phyloP scores from a whole-genome alignment of 35 echinoderm and acorn worm species.

The Apostichopus parvimensis region DNA sequence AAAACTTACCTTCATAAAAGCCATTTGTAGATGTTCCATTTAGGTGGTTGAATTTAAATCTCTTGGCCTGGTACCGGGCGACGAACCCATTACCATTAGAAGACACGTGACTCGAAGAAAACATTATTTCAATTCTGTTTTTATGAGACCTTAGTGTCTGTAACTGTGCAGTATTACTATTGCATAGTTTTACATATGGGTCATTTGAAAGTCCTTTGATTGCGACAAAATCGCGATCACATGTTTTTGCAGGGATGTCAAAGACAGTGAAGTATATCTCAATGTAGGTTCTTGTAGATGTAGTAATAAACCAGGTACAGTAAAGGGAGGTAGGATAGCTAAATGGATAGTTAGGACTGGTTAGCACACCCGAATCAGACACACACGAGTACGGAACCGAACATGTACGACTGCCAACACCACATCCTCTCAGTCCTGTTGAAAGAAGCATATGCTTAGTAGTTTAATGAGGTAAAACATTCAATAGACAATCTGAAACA shows the following conservation, averaged over 20 bases:
- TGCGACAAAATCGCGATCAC: not conserved
- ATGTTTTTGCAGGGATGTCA: conserved; percentile 53
- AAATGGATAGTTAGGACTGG: conserved; percentile 70
- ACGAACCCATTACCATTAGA: conserved; percentile 20
- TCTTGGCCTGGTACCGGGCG: conserved; percentile 52
- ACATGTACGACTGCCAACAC: conserved; percentile 53
- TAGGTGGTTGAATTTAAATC: conserved; percentile 9
- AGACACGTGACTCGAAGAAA: not conserved
- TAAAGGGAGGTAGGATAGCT: conserved; percentile 26
- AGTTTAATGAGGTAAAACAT: not conserved
- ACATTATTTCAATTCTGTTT: conserved; percentile 6
- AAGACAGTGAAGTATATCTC: conserved; percentile 61
- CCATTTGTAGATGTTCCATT: not conserved
- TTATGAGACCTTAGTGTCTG: not conserved
- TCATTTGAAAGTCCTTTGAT: conserved; percentile 7
- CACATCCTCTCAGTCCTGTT: conserved; percentile 67
- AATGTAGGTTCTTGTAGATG: conserved; percentile 59
- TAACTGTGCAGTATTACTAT: not conserved
- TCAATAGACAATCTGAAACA: too few relatives aligned
- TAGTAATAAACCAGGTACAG: conserved; percentile 69
- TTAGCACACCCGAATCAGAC: conserved; percentile 46
- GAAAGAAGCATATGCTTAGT: not conserved
- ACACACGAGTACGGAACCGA: conserved; percentile 17
- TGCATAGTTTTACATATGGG: not conserved
- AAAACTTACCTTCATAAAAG: not conserved